Conservation (phyloP, 2,888 invertebrate species). For the Myopa tessellatipennis region DNA sequence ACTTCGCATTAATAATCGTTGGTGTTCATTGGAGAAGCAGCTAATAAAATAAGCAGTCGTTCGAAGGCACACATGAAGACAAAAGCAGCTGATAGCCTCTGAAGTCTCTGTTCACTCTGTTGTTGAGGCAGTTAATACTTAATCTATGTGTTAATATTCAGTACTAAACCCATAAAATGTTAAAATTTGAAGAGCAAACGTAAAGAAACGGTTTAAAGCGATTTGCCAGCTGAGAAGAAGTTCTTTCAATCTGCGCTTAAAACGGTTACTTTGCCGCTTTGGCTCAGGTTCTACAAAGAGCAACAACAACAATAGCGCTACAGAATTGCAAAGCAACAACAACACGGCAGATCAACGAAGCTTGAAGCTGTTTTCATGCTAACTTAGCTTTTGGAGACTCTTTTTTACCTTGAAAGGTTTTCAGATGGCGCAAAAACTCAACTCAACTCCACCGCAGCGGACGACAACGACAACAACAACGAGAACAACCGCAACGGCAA, state of each 20-base stretch:
- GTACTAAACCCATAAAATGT: no score
- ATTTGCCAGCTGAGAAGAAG: neutral
- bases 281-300: conserved; percentile 25
- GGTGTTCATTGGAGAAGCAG: no score
- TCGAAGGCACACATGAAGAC: no score
- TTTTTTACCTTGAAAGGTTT: conserved; percentile 49
- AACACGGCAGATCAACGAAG: conserved; percentile 48
- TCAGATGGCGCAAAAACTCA: neutral
- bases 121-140: no score
- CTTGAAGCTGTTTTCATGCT: conserved; percentile 45
- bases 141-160: no score
- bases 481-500: neutral
- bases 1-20: no score
- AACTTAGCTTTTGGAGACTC: conserved; percentile 36
- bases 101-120: no score
- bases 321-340: conserved; percentile 17
- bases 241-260: neutral
- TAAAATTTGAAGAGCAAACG: no score
- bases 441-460: conserved; percentile 37
- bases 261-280: conserved; percentile 21
- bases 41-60: no score
- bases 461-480: conserved; percentile 35
- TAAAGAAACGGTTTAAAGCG: neutral
- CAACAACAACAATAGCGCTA: conserved; percentile 13
- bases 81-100: no score